phyloP scores from a whole-genome alignment of 2,888 invertebrate species.

The Campopleginae sp. region DNA sequence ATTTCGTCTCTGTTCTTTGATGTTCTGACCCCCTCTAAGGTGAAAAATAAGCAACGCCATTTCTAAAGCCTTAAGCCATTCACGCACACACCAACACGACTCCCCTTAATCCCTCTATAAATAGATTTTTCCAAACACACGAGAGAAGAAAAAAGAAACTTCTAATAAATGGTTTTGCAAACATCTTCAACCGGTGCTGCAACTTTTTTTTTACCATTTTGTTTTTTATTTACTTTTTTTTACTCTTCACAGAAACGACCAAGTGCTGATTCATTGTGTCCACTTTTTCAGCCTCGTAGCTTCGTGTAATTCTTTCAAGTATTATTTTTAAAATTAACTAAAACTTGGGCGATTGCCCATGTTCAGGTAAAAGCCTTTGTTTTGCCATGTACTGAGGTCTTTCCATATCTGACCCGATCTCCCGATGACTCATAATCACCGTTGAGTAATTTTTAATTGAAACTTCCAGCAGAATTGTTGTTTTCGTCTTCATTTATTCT shows the following conservation, averaged over 20 bases:
- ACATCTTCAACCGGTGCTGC: background rate
- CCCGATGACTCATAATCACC: background rate
- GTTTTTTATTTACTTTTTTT: background rate
- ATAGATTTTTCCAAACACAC: constrained; percentile 49
- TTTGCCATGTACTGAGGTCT: background rate
- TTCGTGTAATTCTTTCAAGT: background rate
- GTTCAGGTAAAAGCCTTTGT: background rate
- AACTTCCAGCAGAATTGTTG: background rate
- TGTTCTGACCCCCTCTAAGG: constrained; percentile 61
- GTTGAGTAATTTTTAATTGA: constrained; percentile 1
- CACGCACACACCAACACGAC: constrained; percentile 24
- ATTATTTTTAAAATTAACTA: background rate
- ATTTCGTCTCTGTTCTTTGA: background rate
- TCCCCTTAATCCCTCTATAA: constrained; percentile 41
- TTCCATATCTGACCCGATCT: background rate
- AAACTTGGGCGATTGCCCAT: background rate
- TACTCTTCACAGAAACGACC: background rate
- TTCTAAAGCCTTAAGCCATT: constrained; percentile 72
- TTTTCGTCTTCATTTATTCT: background rate
- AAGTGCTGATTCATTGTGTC: background rate
- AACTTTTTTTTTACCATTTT: background rate
- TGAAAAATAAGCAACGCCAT: constrained; percentile 79
- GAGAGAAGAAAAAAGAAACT: constrained; percentile 11
- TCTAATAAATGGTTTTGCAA: constrained; percentile 2
- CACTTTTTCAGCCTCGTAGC: background rate